Conservation (phyloP, 92 coral and sea anemone genomes). For the Epizoanthus stellaris region DNA sequence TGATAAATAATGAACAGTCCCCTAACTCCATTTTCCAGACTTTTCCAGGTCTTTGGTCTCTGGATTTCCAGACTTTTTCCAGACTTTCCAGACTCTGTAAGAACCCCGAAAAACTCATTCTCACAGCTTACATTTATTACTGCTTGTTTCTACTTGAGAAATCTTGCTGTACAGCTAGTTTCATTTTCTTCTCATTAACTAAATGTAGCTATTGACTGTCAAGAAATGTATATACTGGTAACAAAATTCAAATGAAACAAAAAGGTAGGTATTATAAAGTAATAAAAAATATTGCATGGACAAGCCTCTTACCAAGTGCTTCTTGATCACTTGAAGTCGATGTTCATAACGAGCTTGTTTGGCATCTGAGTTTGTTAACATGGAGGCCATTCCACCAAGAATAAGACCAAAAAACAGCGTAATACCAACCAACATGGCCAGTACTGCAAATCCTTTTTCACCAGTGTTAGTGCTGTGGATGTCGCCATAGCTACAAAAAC, state of each 20-base stretch:
- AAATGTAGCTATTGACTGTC: too few species aligned
- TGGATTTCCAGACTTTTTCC: too few species aligned
- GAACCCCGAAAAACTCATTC: too few species aligned
- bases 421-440: constrained; percentile 82
- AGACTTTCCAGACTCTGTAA: too few species aligned
- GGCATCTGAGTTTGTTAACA: constrained; percentile 83
- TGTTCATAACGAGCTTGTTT: constrained; percentile 79
- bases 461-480: constrained; percentile 65
- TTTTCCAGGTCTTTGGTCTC: too few species aligned
- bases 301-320: constrained; percentile 67
- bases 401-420: constrained; percentile 84
- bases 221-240: background rate
- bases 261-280: background rate
- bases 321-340: constrained; percentile 76
- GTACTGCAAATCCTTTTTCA: constrained; percentile 72
- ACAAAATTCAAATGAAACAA: background rate
- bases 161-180: too few species aligned
- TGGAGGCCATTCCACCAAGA: constrained; percentile 90
- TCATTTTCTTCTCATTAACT: too few species aligned
- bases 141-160: too few species aligned
- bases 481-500: constrained; percentile 73
- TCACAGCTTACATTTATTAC: too few species aligned
- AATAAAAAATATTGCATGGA: background rate
- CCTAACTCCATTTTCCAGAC: too few species aligned
- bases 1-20: too few species aligned